Evolutionary conservation across 2,113 vertebrate species (phyloP).

Genomic region (Sander lucioperca): DNA sequence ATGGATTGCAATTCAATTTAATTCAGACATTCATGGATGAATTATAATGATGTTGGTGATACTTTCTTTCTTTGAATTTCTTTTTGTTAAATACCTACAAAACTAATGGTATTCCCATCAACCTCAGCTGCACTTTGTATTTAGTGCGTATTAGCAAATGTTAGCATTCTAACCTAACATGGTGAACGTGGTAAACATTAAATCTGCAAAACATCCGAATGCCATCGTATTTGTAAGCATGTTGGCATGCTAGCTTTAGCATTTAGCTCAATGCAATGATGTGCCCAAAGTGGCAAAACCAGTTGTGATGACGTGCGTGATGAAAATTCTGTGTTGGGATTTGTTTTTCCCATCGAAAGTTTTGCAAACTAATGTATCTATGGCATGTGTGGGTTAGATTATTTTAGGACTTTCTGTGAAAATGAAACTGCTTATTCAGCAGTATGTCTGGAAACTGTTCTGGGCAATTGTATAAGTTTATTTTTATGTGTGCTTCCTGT

Average conservation of each 20-base stretch:
- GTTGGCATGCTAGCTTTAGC: too few species aligned
- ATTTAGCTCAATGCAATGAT: too few species aligned
- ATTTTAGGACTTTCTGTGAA: neutral
- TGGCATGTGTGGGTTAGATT: neutral
- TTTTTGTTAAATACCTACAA: neutral
- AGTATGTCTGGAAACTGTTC: neutral
- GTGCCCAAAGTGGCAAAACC: too few species aligned
- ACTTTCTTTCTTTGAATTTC: neutral
- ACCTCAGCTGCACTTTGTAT: neutral
- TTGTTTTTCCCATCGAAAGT: too few species aligned
- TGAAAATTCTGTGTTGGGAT: too few species aligned
- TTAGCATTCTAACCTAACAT: neutral
- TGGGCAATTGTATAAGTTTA: neutral
- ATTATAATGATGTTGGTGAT: neutral
- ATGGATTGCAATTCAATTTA: neutral
- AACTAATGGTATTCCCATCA: neutral
- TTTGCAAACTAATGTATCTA: neutral
- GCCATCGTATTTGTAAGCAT: too few species aligned
- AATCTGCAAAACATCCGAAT: too few species aligned
- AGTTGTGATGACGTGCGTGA: too few species aligned
- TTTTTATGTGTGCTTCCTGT: neutral
- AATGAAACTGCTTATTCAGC: neutral
- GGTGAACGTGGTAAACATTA: neutral
- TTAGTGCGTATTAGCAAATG: neutral
- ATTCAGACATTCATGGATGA: neutral